Percentiles rank a stretch among this genome's conserved stretches.
These are phyloP conservation scores for Penaeus indicus DNA, from an alignment of 1,140 invertebrate species.

Conservation along the genomic window DNA sequence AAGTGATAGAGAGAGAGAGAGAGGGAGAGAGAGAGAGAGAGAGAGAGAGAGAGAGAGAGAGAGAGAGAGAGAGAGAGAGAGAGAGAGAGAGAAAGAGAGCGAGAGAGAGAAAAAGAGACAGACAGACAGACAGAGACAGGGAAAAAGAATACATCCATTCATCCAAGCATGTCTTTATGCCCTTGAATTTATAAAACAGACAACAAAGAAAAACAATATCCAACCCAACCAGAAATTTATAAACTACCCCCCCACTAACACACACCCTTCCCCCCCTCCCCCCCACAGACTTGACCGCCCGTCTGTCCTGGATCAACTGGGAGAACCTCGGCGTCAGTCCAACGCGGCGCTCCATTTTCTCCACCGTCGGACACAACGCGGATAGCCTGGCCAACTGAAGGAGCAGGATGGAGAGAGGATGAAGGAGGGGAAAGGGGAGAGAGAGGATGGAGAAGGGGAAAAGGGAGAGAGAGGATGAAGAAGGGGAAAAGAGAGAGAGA, in stretches of 20 bases:
- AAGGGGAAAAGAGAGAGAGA: neutral
- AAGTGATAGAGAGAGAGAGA: too few relatives aligned
- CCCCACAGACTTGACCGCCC: constrained; percentile 91
- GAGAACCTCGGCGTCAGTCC: constrained; percentile 95
- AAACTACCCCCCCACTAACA: neutral
- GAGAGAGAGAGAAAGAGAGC: too few relatives aligned
- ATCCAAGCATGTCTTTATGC: too few relatives aligned
- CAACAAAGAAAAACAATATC: too few relatives aligned
- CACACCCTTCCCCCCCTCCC: neutral
- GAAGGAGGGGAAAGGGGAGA: neutral
- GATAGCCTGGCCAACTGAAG: constrained; percentile 34
- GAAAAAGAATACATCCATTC: too few relatives aligned
- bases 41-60: too few relatives aligned
- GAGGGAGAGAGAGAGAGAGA: too few relatives aligned
- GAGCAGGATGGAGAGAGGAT: constrained; percentile 53
- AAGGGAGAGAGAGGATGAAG: neutral
- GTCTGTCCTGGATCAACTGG: constrained; percentile 99
- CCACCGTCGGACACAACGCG: constrained; percentile 83
- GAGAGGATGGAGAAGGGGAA: neutral
- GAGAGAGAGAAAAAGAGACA: too few relatives aligned
- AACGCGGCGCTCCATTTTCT: constrained; percentile 83
- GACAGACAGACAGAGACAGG: too few relatives aligned
- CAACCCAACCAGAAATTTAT: constrained; percentile 65
- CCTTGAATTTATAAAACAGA: too few relatives aligned
- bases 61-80: too few relatives aligned